Evolutionary conservation across 2,797 vertebrate species (phyloP), one percentile per base, ranked within the genome.

Genomic region (Urophycis tenuis): DNA sequence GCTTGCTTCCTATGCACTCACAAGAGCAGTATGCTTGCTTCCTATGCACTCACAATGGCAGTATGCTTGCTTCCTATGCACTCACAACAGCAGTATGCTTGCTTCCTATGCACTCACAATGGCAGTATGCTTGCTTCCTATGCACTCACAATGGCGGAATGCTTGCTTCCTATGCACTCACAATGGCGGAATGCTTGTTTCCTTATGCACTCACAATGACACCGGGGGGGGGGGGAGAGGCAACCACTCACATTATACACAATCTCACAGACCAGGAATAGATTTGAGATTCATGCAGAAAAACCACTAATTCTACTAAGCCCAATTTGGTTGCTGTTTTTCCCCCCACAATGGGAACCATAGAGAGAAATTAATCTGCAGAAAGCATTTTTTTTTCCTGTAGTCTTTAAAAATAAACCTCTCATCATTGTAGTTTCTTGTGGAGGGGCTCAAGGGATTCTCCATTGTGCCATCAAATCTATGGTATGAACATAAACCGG

Each of bases 391-490:
- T 70, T 60, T 53, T 60, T 60, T 91, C 81, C 88, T 87, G 82
- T 88, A 85, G 85, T 89, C 91, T 82, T 90, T 89, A 90, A 92
- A 92, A 93, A 93, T 92, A 94, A 91, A 90, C 86, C 87, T 81
- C 83, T 86, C 84, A 79, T 92, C 84, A 86, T 84, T 79, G 82
- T 72, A 85, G 86, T 86, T 89, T 86, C 86, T 84, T 87, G 85
- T 84, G 81, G 81, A 85, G 84, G 45, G 45, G 85, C 85, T 88
- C 78, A 80, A 83, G 85, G 87, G 84, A 90, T 77, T 70, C 74
- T 73, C 80, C 74, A 84, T 87, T 87, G 82, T 87, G 83, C 86
- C 85, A 87, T 84, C 75, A 83, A 84, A 89, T 87, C 82, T 89
- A 90, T 89, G 41, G 83, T 35, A 78, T 71, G 34, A 85, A 82